Percentiles rank a stretch among this genome's conserved stretches.
Evolutionary conservation across 2,888 invertebrate species (phyloP).

Genomic region (Stenchaetothrips biformis): DNA sequence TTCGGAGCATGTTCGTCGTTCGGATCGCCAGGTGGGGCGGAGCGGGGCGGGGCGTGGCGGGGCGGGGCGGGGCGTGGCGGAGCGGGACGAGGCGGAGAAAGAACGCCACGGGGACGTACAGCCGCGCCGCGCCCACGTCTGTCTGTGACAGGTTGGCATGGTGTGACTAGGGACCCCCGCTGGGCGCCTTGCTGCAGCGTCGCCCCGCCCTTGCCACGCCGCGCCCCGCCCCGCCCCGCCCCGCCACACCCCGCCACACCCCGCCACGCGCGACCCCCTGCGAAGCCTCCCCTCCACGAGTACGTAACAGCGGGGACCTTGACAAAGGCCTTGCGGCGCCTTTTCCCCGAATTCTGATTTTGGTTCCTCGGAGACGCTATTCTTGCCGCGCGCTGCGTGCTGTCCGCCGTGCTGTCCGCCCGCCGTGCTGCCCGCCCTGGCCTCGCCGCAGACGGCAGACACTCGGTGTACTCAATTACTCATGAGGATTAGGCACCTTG

Average conservation of each 20-base stretch:
- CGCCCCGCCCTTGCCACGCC: background rate
- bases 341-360: too few species aligned
- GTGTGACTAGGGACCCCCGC: constrained; percentile 16
- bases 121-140: constrained; percentile 11
- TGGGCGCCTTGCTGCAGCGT: background rate
- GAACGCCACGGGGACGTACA: constrained; percentile 1
- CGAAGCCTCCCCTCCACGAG: background rate
- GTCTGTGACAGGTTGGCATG: constrained; percentile 15
- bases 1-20: background rate
- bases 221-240: background rate
- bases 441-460: too few species aligned
- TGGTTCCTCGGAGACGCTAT: too few species aligned
- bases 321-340: too few species aligned
- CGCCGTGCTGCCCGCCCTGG: too few species aligned
- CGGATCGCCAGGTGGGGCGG: background rate
- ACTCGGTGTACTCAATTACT: too few species aligned
- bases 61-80: constrained; percentile 17
- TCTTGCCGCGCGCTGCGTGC: too few species aligned
- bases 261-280: background rate
- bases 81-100: background rate
- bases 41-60: constrained; percentile 10
- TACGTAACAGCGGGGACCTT: too few species aligned
- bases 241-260: background rate
- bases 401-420: too few species aligned
- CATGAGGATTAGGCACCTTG: too few species aligned